Evolutionary conservation across 2,113 vertebrate species (phyloP).

Genomic region (Larimichthys polyactis): DNA sequence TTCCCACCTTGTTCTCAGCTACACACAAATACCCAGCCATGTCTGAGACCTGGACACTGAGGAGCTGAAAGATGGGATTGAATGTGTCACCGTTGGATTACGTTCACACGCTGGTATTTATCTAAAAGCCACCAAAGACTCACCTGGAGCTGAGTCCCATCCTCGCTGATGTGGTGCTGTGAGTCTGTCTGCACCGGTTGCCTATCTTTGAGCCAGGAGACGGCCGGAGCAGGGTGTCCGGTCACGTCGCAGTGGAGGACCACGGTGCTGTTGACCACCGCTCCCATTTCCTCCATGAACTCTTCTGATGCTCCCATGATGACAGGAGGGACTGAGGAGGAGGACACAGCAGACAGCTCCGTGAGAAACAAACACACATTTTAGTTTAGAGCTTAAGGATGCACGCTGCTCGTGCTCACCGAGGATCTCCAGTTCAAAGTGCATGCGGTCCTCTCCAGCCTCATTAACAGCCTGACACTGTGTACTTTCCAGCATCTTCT

Average conservation of each 20-base stretch:
- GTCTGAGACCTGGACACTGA: slow-evolving; percentile 82
- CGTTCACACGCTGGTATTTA: not conserved
- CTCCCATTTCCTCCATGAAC: slow-evolving; percentile 86
- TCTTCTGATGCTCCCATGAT: slow-evolving; percentile 82
- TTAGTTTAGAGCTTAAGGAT: not conserved
- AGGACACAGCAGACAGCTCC: not conserved
- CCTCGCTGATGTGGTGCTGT: slow-evolving; percentile 84
- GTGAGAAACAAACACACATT: not conserved
- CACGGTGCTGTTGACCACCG: slow-evolving; percentile 85
- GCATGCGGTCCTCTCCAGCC: slow-evolving; percentile 88
- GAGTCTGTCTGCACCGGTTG: slow-evolving; percentile 75
- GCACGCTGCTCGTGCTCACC: slow-evolving; percentile 79
- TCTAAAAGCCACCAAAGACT: not conserved
- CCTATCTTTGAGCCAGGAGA: slow-evolving; percentile 90
- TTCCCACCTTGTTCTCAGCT: slow-evolving; percentile 89
- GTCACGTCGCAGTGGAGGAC: slow-evolving; percentile 85
- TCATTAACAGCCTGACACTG: slow-evolving; percentile 89
- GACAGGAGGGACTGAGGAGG: slow-evolving; percentile 85
- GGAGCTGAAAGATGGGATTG: slow-evolving; percentile 80
- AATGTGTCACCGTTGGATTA: not conserved
- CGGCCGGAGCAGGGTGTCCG: slow-evolving; percentile 82
- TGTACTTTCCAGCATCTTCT: slow-evolving; percentile 88
- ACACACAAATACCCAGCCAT: slow-evolving; percentile 87
- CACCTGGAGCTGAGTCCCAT: slow-evolving; percentile 88
- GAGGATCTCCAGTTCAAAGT: slow-evolving; percentile 90